These are phyloP conservation scores for Branchipolynoe longqiensis DNA, from an alignment of 2,888 invertebrate genomes.

Conservation along the genomic window DNA sequence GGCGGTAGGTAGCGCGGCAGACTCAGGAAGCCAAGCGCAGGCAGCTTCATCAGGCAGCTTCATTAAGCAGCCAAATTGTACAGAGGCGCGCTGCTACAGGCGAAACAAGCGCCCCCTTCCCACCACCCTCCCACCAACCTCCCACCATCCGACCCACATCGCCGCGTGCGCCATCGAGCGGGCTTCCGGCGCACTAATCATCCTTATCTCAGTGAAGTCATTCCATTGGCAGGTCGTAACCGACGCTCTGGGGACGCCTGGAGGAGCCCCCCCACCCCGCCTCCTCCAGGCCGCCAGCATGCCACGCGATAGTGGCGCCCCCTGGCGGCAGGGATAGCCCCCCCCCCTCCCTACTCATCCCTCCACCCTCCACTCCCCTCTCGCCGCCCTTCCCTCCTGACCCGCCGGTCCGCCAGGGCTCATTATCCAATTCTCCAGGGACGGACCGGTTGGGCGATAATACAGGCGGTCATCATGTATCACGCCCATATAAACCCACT, in stretches of 20 bases:
- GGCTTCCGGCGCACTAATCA: background rate
- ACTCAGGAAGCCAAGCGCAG: background rate
- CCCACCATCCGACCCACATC: background rate
- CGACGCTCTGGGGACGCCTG: background rate
- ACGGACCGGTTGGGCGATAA: conserved; percentile 12
- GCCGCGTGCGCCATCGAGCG: background rate
- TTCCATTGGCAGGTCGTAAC: conserved; percentile 30
- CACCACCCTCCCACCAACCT: background rate
- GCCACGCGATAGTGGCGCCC: background rate
- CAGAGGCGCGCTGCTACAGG: no score
- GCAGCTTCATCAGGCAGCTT: no score
- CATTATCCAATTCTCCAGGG: conserved; percentile 1
- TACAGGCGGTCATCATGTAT: conserved; percentile 15
- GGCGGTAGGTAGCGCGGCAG: background rate
- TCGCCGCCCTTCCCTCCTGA: conserved; percentile 4
- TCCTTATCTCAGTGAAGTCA: conserved; percentile 28
- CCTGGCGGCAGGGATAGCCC: background rate
- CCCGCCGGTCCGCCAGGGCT: background rate
- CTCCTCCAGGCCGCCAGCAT: no score
- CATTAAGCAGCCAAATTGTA: no score
- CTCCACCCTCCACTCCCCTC: no score
- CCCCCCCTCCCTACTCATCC: no score
- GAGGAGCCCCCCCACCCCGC: no score
- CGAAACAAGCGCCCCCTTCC: no score
- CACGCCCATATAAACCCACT: conserved; percentile 3